Evolutionary conservation across 2,113 vertebrate genomes (phyloP).

Genomic region (Entomyzon cyanotis): DNA sequence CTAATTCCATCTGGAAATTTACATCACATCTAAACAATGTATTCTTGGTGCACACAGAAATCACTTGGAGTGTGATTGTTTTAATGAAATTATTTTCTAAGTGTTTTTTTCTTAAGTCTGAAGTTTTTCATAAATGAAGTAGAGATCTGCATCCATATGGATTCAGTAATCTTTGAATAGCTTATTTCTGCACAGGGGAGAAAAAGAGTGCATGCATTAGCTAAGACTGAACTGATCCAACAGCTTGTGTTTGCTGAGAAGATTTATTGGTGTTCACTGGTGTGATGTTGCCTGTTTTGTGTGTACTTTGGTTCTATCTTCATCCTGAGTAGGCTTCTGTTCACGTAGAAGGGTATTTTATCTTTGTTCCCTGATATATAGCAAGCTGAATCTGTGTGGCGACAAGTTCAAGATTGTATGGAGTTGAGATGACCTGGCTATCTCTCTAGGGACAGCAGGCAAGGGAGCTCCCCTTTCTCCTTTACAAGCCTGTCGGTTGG

Average conservation of each 20-base stretch:
- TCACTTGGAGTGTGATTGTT: neutral
- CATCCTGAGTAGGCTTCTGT: neutral
- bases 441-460: neutral
- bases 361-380: neutral
- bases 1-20: neutral
- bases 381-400: fast-evolving
- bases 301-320: neutral
- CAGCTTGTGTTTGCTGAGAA: neutral
- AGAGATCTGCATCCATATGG: neutral
- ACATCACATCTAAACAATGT: neutral
- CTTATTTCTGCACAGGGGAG: neutral
- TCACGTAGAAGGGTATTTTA: neutral
- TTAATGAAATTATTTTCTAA: neutral
- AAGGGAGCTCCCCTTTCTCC: neutral
- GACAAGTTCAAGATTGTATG: neutral
- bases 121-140: neutral
- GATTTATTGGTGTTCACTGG: neutral
- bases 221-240: neutral
- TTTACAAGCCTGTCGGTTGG: neutral
- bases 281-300: neutral
- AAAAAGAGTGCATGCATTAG: neutral
- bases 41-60: neutral
- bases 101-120: neutral
- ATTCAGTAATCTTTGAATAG: neutral
- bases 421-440: neutral